These are phyloP conservation scores for Mythimna lalbum DNA, from an alignment of 2,888 invertebrate genomes.

Conservation along the genomic window DNA sequence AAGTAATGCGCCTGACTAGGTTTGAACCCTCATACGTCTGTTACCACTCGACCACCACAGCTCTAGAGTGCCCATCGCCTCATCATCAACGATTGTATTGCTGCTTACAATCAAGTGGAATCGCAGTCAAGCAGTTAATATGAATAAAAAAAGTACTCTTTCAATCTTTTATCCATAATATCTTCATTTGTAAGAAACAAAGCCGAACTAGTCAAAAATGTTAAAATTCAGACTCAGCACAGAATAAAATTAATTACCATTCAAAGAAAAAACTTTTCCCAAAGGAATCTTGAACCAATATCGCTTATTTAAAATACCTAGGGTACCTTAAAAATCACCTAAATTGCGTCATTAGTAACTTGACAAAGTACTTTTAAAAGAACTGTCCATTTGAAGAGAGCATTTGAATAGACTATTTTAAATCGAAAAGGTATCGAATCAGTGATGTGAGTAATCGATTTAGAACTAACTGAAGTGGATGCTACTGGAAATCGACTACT, in stretches of 20 bases:
- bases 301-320: constrained; percentile 25
- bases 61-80: too few species aligned
- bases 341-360: constrained; percentile 29
- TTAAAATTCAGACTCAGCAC: background rate
- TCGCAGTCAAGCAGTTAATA: too few species aligned
- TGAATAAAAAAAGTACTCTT: too few species aligned
- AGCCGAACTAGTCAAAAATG: constrained; percentile 14
- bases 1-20: too few species aligned
- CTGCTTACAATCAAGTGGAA: too few species aligned
- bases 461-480: constrained; percentile 40
- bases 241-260: constrained; percentile 37
- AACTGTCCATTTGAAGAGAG: constrained; percentile 6
- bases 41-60: too few species aligned
- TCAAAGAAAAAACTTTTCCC: constrained; percentile 8
- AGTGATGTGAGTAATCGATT: constrained; percentile 50
- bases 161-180: too few species aligned
- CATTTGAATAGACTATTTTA: constrained; percentile 7
- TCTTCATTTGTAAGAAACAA: background rate
- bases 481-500: constrained; percentile 7
- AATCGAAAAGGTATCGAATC: constrained; percentile 37
- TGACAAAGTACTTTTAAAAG: constrained; percentile 15
- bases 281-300: constrained; percentile 19
- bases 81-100: too few species aligned
- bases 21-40: too few species aligned
- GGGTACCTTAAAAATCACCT: background rate